Evolutionary conservation across 2,797 vertebrate species (phyloP).

Genomic region (Bradypodion pumilum): DNA sequence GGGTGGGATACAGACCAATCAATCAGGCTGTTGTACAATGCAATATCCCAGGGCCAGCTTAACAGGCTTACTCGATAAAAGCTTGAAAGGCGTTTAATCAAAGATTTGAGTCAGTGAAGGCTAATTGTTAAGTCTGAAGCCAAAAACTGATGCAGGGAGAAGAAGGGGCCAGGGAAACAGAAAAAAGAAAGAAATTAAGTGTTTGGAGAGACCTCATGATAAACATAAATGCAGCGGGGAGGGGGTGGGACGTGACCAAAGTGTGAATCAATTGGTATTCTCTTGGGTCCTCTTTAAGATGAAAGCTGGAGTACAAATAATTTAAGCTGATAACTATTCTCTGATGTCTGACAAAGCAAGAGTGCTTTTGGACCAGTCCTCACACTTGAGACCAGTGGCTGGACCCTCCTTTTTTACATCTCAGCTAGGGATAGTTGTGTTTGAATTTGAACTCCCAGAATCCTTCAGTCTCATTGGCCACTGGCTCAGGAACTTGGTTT

Average conservation of each 20-base stretch:
- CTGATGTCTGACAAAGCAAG: too few relatives aligned
- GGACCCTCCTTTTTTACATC: too few relatives aligned
- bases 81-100: constrained; percentile 73
- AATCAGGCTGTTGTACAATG: constrained; percentile 53
- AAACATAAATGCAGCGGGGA: too few relatives aligned
- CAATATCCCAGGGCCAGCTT: constrained; percentile 57
- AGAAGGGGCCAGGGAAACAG: neutral
- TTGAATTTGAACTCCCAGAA: too few relatives aligned
- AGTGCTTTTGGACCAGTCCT: too few relatives aligned
- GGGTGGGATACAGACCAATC: constrained; percentile 58
- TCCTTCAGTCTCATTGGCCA: too few relatives aligned
- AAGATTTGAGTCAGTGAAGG: constrained; percentile 58
- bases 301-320: too few relatives aligned
- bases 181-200: neutral
- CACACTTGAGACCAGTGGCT: too few relatives aligned
- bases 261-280: neutral
- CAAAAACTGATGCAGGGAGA: constrained; percentile 11
- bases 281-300: too few relatives aligned
- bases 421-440: too few relatives aligned
- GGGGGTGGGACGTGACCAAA: neutral
- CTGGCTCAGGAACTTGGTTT: neutral
- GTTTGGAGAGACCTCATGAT: neutral
- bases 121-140: constrained; percentile 38
- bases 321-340: too few relatives aligned
- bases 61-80: constrained; percentile 65